A percentile compares a stretch with the other conserved stretches of the same genome.
Evolutionary conservation across 2,113 vertebrate species (phyloP).

Genomic region (Semicossyphus pulcher): DNA sequence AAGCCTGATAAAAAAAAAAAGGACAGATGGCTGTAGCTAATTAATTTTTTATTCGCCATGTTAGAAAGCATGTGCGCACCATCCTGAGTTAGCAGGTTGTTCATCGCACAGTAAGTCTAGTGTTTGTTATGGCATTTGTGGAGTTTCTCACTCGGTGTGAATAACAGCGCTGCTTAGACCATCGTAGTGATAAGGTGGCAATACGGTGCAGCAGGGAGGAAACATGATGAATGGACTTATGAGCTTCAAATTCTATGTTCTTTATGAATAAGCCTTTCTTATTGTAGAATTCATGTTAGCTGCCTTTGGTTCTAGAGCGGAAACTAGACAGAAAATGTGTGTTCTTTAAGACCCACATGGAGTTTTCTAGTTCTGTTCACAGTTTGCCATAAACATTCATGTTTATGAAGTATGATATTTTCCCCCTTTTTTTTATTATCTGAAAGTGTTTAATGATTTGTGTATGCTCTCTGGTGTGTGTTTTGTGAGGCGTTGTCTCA

Average conservation of each 20-base stretch:
- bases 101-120: conserved; percentile 13
- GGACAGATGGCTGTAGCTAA: conserved; percentile 47
- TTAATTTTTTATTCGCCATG: conserved; percentile 49
- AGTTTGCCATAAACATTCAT: too few relatives aligned
- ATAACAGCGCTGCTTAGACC: conserved; percentile 5
- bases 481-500: neutral
- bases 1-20: conserved; percentile 41
- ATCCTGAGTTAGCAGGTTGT: conserved; percentile 29
- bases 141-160: neutral
- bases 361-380: too few relatives aligned
- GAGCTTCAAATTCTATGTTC: neutral
- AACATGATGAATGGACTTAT: neutral
- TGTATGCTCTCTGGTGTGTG: too few relatives aligned
- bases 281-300: too few relatives aligned
- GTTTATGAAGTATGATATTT: too few relatives aligned
- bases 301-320: too few relatives aligned
- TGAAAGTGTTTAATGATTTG: too few relatives aligned
- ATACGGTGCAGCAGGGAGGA: neutral
- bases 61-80: conserved; percentile 36
- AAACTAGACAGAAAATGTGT: too few relatives aligned
- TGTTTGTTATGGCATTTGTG: conserved; percentile 18
- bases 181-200: neutral
- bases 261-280: too few relatives aligned
- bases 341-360: too few relatives aligned
- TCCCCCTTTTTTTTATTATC: too few relatives aligned